Conservation (phyloP, 2,888 invertebrate genomes). For the Melanotus villosus region DNA sequence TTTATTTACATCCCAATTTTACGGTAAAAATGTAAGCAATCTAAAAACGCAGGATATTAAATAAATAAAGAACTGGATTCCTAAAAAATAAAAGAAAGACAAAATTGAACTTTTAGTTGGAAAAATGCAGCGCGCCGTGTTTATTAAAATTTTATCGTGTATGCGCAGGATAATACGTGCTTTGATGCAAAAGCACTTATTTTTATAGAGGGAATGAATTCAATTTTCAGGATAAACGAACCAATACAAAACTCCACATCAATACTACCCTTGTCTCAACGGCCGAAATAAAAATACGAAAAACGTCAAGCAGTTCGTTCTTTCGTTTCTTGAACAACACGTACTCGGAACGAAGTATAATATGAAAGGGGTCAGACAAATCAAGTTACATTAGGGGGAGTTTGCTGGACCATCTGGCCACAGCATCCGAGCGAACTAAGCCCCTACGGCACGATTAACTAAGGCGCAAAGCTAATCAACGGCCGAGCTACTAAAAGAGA, state of each 20-base stretch:
- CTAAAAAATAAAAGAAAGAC: too few relatives aligned
- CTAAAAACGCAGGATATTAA: too few relatives aligned
- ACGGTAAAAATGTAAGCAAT: too few relatives aligned
- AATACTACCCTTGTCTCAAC: slow-evolving; percentile 19
- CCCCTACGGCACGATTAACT: slow-evolving; percentile 24
- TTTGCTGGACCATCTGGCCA: slow-evolving; percentile 50
- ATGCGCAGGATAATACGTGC: not conserved
- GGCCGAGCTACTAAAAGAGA: slow-evolving; percentile 20
- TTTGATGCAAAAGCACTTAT: slow-evolving; percentile 1
- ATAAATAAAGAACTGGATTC: too few relatives aligned
- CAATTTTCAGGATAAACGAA: slow-evolving; percentile 7
- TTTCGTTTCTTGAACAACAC: slow-evolving; percentile 31
- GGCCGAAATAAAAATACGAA: slow-evolving; percentile 15
- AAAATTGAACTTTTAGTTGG: not conserved
- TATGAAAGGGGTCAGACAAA: slow-evolving; percentile 49
- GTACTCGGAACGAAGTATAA: slow-evolving; percentile 34
- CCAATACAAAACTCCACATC: slow-evolving; percentile 9
- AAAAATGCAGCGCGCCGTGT: not conserved
- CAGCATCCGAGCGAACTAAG: slow-evolving; percentile 22
- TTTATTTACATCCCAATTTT: too few relatives aligned
- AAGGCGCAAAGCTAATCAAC: slow-evolving; percentile 36
- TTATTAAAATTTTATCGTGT: not conserved
- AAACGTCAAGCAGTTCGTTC: slow-evolving; percentile 25
- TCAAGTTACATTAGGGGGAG: slow-evolving; percentile 49
- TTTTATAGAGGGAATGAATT: not conserved